phyloP scores from a whole-genome alignment of 92 coral and sea anemone genomes.

The Porites evermanni region DNA sequence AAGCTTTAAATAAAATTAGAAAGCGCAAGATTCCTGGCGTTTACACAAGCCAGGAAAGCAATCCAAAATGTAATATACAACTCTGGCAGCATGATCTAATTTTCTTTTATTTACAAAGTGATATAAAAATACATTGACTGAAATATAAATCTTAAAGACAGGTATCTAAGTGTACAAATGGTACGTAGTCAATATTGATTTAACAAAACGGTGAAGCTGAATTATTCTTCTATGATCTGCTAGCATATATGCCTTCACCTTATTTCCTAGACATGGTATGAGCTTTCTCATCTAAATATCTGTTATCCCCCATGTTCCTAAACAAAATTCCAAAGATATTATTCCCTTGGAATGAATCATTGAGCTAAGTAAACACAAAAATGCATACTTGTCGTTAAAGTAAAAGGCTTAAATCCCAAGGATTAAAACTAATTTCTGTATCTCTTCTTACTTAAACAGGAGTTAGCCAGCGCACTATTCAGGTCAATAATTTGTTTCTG shows the following conservation, averaged over 20 bases:
- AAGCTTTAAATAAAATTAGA: no score
- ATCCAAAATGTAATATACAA: background rate
- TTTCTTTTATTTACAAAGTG: conserved; percentile 42
- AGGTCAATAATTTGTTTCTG: no score
- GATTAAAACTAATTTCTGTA: no score
- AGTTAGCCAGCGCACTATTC: no score
- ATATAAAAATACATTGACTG: conserved; percentile 31
- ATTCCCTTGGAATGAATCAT: background rate
- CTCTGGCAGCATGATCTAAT: background rate
- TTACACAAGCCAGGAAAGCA: no score
- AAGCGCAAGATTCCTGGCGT: no score
- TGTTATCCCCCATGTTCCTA: background rate
- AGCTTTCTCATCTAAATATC: conserved; percentile 2
- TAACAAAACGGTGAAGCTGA: background rate
- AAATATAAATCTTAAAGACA: background rate
- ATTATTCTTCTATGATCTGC: background rate
- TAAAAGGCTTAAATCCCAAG: background rate
- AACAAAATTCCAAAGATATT: background rate
- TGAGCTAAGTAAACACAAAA: conserved; percentile 3
- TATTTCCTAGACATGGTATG: background rate
- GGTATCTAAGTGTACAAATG: background rate
- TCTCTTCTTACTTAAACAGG: no score
- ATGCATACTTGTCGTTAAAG: background rate
- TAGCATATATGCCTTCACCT: background rate
- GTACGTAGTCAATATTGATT: background rate